Base-by-base conservation (phyloP, 1,140 invertebrate genomes). In the Drosophila azteca region DNA sequence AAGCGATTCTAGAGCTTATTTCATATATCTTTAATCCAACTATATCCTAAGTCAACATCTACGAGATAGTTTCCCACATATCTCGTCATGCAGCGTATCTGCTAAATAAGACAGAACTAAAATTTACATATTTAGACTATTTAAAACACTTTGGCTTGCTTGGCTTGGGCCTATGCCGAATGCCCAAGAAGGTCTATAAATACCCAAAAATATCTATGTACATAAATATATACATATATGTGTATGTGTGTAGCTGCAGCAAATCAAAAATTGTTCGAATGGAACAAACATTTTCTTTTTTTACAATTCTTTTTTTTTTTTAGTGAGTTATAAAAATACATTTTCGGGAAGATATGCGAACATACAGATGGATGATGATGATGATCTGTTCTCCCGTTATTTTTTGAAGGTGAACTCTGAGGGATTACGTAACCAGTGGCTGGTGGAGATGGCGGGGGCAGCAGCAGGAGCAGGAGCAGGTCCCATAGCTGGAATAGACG, bases 231-330 rank as follows among this genome's bases (percentile, higher is more conserved):
- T 31, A 46, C 24, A 68, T 15, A 35, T 66, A 24, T 39, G 7
- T 24, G 17, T n/a, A 7, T 52, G 24, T 39, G 35, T 39, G 29
- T 60, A 44, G 63, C 63, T 63, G 63, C 66, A 57, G 71, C 72
- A 79, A 81, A 82, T 82, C 79, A 77, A 82, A 76, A 77, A 73
- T 55, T 50, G 62, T 64, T 77, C 81, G 54, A 70, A 87, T 85
- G 81, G 82, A 85, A 87, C 81, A 85, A 85, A 81, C 73, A 67
- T 67, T 63, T 69, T 50, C 51, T 24, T 39, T 39, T 39, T 39
- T 39, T 39, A 39, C 20, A 49, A 68, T 15, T 52, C 31, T 35
- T 50, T 39, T 31, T 35, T 13, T 35, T 3, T 35, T 39, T 13
- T 4, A 0, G 35, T 1, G 22, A 44, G 35, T 31, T 69, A 74